These are phyloP conservation scores for Nemotelus pantherinus DNA, from an alignment of 2,888 invertebrate species.

Conservation along the genomic window DNA sequence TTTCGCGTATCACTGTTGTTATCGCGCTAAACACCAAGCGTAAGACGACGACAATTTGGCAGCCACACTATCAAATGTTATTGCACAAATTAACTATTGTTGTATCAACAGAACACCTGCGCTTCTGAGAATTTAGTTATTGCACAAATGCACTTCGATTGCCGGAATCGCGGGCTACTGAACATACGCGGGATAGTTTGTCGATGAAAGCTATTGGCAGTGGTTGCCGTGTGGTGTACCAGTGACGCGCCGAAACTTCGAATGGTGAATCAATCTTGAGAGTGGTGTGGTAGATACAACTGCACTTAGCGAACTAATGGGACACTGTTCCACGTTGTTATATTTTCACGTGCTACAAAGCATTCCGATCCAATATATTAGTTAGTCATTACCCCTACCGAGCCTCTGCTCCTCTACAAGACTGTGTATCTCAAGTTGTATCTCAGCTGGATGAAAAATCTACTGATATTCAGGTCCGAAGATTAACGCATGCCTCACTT, in stretches of 20 bases:
- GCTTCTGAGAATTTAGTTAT: neutral
- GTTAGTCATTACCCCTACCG: slow-evolving; percentile 23
- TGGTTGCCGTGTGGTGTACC: no score
- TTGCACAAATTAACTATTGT: no score
- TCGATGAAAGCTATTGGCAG: no score
- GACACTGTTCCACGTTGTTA: neutral
- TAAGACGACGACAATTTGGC: no score
- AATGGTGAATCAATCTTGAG: no score
- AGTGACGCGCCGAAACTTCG: no score
- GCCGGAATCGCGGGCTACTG: neutral
- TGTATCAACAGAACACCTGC: neutral
- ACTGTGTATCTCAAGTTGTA: no score
- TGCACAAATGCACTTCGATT: slow-evolving; percentile 18
- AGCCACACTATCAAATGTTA: no score
- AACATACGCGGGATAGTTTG: neutral
- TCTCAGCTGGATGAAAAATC: slow-evolving; percentile 17
- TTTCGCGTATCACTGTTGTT: no score
- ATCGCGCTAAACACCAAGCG: no score
- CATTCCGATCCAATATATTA: neutral
- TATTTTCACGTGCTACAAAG: slow-evolving; percentile 18
- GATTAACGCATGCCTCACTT: neutral
- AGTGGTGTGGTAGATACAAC: neutral
- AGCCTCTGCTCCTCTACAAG: neutral
- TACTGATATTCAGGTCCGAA: slow-evolving; percentile 4
- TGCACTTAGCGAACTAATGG: neutral